These are phyloP conservation scores for Lymantria monacha DNA, from an alignment of 2,888 invertebrate species.

Conservation along the genomic window DNA sequence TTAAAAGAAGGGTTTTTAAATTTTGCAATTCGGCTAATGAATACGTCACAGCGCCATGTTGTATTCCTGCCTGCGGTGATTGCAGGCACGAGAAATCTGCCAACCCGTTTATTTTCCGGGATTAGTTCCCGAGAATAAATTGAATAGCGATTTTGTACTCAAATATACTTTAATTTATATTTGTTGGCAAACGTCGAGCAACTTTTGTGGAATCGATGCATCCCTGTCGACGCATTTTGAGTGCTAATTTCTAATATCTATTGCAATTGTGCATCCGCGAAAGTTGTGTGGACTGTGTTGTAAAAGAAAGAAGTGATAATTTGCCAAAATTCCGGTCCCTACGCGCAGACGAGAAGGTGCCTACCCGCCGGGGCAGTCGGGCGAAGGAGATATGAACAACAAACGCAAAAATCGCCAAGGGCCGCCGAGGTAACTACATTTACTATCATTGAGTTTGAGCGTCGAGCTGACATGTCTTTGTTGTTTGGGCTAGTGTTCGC, in stretches of 20 bases:
- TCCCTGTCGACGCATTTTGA: slow-evolving; percentile 75
- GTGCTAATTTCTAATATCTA: slow-evolving; percentile 78
- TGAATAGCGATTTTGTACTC: slow-evolving; percentile 80
- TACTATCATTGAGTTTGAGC: slow-evolving; percentile 53
- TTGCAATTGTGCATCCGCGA: slow-evolving; percentile 83
- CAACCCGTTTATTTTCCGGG: slow-evolving; percentile 82
- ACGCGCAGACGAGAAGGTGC: slow-evolving; percentile 91
- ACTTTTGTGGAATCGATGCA: slow-evolving; percentile 76
- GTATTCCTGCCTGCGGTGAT: slow-evolving; percentile 83
- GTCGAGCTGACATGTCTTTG: slow-evolving; percentile 74
- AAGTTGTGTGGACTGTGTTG: slow-evolving; percentile 83
- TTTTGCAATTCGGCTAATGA: slow-evolving; percentile 76
- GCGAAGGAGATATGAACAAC: slow-evolving; percentile 87
- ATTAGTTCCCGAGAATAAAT: slow-evolving; percentile 77
- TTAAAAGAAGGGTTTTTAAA: slow-evolving; percentile 47
- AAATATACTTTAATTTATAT: slow-evolving; percentile 79
- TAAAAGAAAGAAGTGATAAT: slow-evolving; percentile 81
- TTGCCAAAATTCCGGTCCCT: slow-evolving; percentile 92
- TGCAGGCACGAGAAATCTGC: slow-evolving; percentile 83
- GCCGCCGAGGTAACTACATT: slow-evolving; percentile 85
- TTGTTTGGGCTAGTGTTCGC: slow-evolving; percentile 58
- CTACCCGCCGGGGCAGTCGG: slow-evolving; percentile 86
- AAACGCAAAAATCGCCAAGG: slow-evolving; percentile 93
- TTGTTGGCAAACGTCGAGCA: slow-evolving; percentile 79
- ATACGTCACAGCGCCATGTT: slow-evolving; percentile 83